These are phyloP conservation scores for Elysia crispata DNA, from an alignment of 2,888 invertebrate species.

Conservation along the genomic window DNA sequence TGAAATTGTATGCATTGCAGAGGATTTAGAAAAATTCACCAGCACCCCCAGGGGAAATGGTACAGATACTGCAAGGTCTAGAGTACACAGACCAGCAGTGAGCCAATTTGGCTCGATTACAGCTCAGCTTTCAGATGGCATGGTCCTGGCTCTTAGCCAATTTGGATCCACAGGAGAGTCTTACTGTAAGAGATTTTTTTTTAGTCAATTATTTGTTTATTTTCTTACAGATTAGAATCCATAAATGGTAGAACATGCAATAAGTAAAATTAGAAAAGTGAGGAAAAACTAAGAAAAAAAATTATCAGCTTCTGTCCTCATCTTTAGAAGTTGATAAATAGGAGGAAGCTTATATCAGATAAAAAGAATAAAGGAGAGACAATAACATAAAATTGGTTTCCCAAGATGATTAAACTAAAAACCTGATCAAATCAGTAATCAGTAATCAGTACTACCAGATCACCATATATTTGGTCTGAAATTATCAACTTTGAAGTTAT, in stretches of 20 bases:
- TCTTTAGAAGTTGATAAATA: too few species aligned
- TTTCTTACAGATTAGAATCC: too few species aligned
- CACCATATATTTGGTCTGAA: not conserved
- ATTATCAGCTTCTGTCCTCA: too few species aligned
- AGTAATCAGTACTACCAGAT: not conserved
- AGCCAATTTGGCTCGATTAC: constrained; percentile 75
- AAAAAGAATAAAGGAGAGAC: not conserved
- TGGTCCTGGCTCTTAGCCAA: constrained; percentile 72
- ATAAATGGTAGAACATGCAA: too few species aligned
- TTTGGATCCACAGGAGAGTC: constrained; percentile 71
- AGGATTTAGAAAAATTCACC: constrained; percentile 35
- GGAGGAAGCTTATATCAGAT: not conserved
- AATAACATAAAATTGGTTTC: not conserved
- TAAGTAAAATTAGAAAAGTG: too few species aligned
- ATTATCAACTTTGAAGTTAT: not conserved
- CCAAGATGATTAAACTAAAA: not conserved
- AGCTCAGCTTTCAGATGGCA: constrained; percentile 72
- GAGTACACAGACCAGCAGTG: constrained; percentile 51
- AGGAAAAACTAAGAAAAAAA: too few species aligned
- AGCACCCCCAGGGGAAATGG: not conserved
- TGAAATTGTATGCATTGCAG: constrained; percentile 14
- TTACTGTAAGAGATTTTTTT: constrained; percentile 56
- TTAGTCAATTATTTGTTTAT: too few species aligned
- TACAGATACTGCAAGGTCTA: too few species aligned
- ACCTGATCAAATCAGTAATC: not conserved